Evolutionary conservation across 2,888 invertebrate genomes (phyloP), one percentile per base, ranked within the genome.

Genomic region (Drosophila ezoana): DNA sequence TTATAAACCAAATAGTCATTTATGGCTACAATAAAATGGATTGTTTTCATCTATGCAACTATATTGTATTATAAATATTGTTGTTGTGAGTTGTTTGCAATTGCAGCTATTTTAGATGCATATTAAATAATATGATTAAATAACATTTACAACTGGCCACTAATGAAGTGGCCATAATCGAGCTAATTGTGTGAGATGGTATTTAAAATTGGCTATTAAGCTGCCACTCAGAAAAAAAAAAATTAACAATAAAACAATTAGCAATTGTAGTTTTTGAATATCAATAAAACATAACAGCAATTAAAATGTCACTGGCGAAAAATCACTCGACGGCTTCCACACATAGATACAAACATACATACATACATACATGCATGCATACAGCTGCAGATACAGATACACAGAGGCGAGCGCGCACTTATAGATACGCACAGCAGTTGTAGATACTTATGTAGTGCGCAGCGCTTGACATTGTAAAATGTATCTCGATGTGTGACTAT

Each of bases 251-350:
- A 84, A 83, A 88, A 84, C 87, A 84, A 84, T 84, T 84, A 84
- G 89, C 89, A 72, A 69, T 77, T 83, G 81, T 89, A 71, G 78
- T 80, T 80, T 89, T 77, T 77, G 87, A 87, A 83, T 89, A 84
- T 89, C 89, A 87, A 84, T 84, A 84, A 84, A 84, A 83, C 87
- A 89, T 83, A 84, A 75, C 81, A 80, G 74, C 89, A 89, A 84
- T 84, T 84, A 84, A 84, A 84, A 89, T 84, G 89, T 84, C 89
- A 86, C 84, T 89, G 74, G 74, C 72, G 65, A 88, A 87, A 87
- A 83, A 77, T 80, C 80, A 72, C 72, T 76, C 54, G 64, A 38
- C 45, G 13, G 54, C 66, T 37, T 48, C 28, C 16, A 52, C 51
- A 57, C 9, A 40, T 20, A 18, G 3, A 48, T 1, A 35, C 4